These are phyloP conservation scores for Ostrea edulis DNA, from an alignment of 1,140 invertebrate genomes.

Conservation along the genomic window DNA sequence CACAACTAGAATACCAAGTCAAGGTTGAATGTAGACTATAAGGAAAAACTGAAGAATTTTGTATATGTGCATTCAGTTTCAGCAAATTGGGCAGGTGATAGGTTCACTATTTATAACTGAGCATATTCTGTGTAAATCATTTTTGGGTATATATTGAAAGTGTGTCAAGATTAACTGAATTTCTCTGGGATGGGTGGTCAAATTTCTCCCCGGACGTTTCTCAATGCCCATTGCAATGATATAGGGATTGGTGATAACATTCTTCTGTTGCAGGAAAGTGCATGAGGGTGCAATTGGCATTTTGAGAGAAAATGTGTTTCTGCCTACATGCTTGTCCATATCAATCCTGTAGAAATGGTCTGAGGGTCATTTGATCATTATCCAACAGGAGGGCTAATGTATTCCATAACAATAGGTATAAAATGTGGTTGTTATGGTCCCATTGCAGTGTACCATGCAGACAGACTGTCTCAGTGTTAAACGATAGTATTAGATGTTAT, in stretches of 20 bases:
- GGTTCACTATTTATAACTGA: not conserved
- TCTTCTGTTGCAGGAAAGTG: not conserved
- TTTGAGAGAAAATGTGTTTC: not conserved
- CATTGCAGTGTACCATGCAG: not conserved
- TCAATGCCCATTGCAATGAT: not conserved
- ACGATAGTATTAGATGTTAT: not conserved
- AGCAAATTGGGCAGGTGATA: not conserved
- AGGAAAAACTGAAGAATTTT: not conserved
- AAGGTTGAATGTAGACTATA: too few relatives aligned
- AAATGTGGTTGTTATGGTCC: not conserved
- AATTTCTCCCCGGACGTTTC: not conserved
- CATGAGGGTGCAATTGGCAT: not conserved
- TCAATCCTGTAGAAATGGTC: not conserved
- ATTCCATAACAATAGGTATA: conserved; percentile 7
- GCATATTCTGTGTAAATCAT: conserved; percentile 1
- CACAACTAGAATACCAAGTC: too few relatives aligned
- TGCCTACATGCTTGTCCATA: not conserved
- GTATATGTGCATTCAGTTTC: not conserved
- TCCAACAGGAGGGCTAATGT: not conserved
- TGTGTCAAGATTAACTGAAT: not conserved
- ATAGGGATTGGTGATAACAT: not conserved
- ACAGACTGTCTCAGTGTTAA: conserved; percentile 27
- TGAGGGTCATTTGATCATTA: not conserved
- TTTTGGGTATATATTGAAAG: not conserved
- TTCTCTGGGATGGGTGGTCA: not conserved